Evolutionary conservation across 2,888 invertebrate species (phyloP), one percentile per base, ranked within the genome.

Genomic region (Ferdinandea cuprea): DNA sequence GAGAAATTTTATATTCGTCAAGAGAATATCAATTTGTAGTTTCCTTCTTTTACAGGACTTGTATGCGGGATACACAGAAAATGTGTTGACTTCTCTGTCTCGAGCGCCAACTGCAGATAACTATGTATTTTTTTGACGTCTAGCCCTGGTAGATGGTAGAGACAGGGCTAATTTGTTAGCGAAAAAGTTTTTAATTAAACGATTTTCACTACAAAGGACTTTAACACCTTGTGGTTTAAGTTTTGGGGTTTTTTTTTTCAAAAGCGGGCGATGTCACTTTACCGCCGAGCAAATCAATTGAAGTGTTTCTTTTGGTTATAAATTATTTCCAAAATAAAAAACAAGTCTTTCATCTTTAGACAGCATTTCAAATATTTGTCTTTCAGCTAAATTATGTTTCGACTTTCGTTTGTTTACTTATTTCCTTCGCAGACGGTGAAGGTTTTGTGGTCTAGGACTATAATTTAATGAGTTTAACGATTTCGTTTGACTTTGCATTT

Each of bases 181-280:
- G n/a, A 13, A 63, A 35, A 25, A 6, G 35, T 35, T 35, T 63
- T 61, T 46, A 44, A 61, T 61, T 61, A 61, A 46, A 61, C n/a
- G n/a, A n/a, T n/a, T n/a, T n/a, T n/a, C 30, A n/a, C 40, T 46
- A 46, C 30, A 21, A 21, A 9, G 15, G 7, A 42, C 21, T 28
- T 63, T 50, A 63, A 63, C 35, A 37, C 25, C 37, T 37, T 63
- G 21, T 15, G 15, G 48, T 48, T 1, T 1, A 50, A 25, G 48
- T 19, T 17, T 3, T 13, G n/a, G n/a, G n/a, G n/a, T n/a, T n/a
- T n/a, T n/a, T n/a, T n/a, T n/a, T n/a, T n/a, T n/a, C n/a, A n/a
- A n/a, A n/a, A n/a, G n/a, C n/a, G n/a, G n/a, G n/a, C n/a, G n/a
- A n/a, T n/a, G n/a, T n/a, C n/a, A n/a, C n/a, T n/a, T 8, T 25